A percentile compares a stretch with the other conserved stretches of the same genome.
phyloP scores from a whole-genome alignment of 2,113 vertebrate species.

The Anser brachyrhynchus region DNA sequence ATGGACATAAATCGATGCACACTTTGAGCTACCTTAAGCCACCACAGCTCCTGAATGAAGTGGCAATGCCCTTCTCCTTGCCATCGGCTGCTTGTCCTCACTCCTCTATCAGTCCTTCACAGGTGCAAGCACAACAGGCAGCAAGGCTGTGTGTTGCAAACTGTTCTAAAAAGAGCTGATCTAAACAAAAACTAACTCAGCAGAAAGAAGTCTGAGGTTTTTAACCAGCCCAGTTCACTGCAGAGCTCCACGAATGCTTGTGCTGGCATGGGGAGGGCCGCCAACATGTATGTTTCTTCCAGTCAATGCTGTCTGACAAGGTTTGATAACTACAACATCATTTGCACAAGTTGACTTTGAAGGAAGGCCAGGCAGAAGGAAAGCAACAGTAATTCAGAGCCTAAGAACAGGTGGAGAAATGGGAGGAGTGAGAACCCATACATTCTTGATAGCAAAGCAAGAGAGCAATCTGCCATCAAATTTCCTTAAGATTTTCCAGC shows the following conservation, averaged over 20 bases:
- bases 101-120: neutral
- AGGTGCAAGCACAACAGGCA: neutral
- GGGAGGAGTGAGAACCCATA: neutral
- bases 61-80: neutral
- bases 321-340: neutral
- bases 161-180: neutral
- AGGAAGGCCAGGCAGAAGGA: neutral
- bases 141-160: neutral
- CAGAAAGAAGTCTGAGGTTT: neutral
- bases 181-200: neutral
- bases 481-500: neutral
- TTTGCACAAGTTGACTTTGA: neutral
- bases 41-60: neutral
- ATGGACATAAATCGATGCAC: rapidly evolving
- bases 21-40: neutral
- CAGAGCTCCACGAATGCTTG: neutral
- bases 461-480: neutral
- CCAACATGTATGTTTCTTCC: neutral
- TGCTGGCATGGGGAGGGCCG: neutral
- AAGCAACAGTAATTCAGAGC: neutral
- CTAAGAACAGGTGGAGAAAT: neutral
- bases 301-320: neutral
- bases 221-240: neutral
- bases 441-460: neutral
- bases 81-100: neutral